These are phyloP conservation scores for Semaprochilodus insignis DNA, from an alignment of 2,797 vertebrate species.

Conservation along the genomic window DNA sequence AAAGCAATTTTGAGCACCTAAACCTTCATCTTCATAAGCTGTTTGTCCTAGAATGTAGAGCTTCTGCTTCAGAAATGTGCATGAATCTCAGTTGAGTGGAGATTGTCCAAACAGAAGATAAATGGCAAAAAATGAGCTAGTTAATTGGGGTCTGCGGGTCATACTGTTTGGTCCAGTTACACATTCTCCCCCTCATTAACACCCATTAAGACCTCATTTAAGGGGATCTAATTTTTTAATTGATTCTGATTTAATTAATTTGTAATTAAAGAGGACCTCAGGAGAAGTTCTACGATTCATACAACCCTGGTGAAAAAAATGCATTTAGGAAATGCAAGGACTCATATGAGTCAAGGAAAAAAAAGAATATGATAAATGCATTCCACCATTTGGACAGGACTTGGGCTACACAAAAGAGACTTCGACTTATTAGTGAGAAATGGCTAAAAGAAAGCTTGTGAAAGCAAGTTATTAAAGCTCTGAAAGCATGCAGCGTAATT, in stretches of 20 bases:
- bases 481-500: not conserved
- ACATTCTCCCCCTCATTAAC: slow-evolving; percentile 81
- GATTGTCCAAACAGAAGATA: slow-evolving; percentile 64
- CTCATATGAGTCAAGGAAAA: slow-evolving; percentile 5
- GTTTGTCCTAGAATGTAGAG: slow-evolving; percentile 4
- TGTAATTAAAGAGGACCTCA: slow-evolving; percentile 76
- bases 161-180: slow-evolving; percentile 75
- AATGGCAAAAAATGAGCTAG: slow-evolving; percentile 78
- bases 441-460: not conserved
- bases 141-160: slow-evolving; percentile 85
- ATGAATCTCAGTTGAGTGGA: slow-evolving; percentile 45
- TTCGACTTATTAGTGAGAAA: not conserved
- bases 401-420: not conserved
- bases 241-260: slow-evolving; percentile 81
- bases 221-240: slow-evolving; percentile 81
- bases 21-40: not conserved
- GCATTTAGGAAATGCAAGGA: slow-evolving; percentile 27
- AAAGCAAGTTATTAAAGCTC: not conserved
- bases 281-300: slow-evolving; percentile 56
- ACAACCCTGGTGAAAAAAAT: slow-evolving; percentile 47
- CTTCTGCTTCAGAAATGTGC: slow-evolving; percentile 11
- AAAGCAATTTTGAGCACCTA: slow-evolving; percentile 6
- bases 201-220: slow-evolving; percentile 80
- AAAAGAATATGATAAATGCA: not conserved
- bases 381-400: not conserved